Evolutionary conservation across 2,113 vertebrate species (phyloP).

Genomic region (Psammodynastes pulverulentus): DNA sequence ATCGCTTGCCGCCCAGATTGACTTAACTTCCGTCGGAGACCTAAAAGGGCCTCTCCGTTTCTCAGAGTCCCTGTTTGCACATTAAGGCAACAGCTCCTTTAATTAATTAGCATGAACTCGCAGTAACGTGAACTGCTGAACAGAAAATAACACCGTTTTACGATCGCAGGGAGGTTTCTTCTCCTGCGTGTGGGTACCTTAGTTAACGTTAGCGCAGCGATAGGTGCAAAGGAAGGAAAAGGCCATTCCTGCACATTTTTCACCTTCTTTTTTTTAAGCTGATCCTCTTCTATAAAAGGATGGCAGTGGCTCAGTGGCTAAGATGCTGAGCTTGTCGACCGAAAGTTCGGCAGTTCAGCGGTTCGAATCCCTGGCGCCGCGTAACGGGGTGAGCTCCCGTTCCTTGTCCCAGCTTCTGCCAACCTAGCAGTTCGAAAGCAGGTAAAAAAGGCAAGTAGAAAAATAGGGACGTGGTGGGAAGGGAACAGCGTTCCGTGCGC

Average conservation of each 20-base stretch:
- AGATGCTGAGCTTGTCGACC: too few relatives aligned
- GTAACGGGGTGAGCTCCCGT: too few relatives aligned
- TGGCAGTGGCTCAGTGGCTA: too few relatives aligned
- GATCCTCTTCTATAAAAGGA: too few relatives aligned
- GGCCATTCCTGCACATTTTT: neutral
- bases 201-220: slow-evolving; percentile 71
- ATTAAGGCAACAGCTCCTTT: slow-evolving; percentile 82
- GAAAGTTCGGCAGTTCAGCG: too few relatives aligned
- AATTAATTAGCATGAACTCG: slow-evolving; percentile 87
- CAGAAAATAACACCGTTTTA: slow-evolving; percentile 85
- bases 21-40: slow-evolving; percentile 77
- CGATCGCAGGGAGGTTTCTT: slow-evolving; percentile 73
- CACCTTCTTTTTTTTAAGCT: neutral
- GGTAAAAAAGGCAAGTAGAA: too few relatives aligned
- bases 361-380: too few relatives aligned
- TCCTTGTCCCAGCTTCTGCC: too few relatives aligned
- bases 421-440: too few relatives aligned
- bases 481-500: too few relatives aligned
- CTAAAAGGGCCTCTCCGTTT: slow-evolving; percentile 82
- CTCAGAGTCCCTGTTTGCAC: slow-evolving; percentile 82
- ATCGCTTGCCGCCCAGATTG: slow-evolving; percentile 78
- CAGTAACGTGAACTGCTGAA: slow-evolving; percentile 87
- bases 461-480: too few relatives aligned
- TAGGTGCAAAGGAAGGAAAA: neutral
- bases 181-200: slow-evolving; percentile 76